Percentiles rank a stretch among this genome's conserved stretches.
These are phyloP conservation scores for Hyposoter dolosus DNA, from an alignment of 2,888 invertebrate species.

Conservation along the genomic window DNA sequence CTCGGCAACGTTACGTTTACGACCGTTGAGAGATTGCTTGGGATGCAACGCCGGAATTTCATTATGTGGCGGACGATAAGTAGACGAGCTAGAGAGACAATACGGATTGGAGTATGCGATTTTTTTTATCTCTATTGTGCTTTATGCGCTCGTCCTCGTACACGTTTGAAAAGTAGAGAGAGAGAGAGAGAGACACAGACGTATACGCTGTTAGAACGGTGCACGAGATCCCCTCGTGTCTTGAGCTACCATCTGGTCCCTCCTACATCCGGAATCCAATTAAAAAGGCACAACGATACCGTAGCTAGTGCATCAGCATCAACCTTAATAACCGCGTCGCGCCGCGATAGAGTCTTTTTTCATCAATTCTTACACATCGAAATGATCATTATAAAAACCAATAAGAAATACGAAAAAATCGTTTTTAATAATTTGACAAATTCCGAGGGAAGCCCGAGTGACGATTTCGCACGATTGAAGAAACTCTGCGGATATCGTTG, in stretches of 20 bases:
- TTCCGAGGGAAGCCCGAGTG: background rate
- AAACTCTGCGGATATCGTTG: background rate
- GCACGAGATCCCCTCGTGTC: conserved; percentile 61
- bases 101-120: background rate
- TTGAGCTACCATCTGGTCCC: conserved; percentile 53
- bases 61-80: conserved; percentile 31
- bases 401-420: background rate
- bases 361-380: background rate
- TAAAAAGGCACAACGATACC: conserved; percentile 59
- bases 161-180: conserved; percentile 1
- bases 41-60: background rate
- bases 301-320: conserved; percentile 15
- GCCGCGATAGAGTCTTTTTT: background rate
- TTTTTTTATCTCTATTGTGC: conserved; percentile 25
- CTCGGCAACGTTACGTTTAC: background rate
- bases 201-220: conserved; percentile 19
- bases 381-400: background rate
- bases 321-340: background rate
- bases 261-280: conserved; percentile 69
- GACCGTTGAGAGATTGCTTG: conserved; percentile 21
- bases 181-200: background rate
- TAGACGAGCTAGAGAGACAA: conserved; percentile 29
- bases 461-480: background rate
- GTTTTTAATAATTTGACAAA: background rate
- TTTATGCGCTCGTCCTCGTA: background rate